Percentiles rank a stretch among this genome's conserved stretches.
These are phyloP conservation scores for Hirundo rustica DNA, from an alignment of 2,797 vertebrate genomes.

Conservation along the genomic window DNA sequence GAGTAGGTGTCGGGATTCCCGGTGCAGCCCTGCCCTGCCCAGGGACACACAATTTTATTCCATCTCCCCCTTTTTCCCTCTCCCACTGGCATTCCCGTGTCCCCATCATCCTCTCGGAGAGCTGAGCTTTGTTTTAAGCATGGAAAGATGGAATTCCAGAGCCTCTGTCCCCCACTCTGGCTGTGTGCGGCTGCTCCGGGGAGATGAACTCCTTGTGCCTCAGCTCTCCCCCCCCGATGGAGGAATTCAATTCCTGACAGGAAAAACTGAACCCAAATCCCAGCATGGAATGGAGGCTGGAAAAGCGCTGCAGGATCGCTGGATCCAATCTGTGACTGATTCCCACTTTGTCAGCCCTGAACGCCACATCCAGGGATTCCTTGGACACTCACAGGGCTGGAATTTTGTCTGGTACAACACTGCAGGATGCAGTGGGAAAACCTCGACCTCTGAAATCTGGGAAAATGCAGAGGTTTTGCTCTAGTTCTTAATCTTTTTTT, in stretches of 20 bases:
- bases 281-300: not conserved
- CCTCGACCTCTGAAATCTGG: not conserved
- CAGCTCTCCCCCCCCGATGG: fast-evolving
- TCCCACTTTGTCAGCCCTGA: not conserved
- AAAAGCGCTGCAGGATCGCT: fast-evolving
- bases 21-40: not conserved
- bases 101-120: fast-evolving
- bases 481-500: fast-evolving
- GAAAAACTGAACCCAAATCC: not conserved
- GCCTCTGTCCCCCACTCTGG: too few relatives aligned
- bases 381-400: too few relatives aligned
- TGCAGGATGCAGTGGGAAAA: not conserved
- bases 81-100: fast-evolving
- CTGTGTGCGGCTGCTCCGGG: fast-evolving
- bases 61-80: not conserved
- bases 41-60: fast-evolving
- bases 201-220: not conserved
- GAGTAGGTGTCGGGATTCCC: fast-evolving
- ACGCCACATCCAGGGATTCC: not conserved
- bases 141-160: not conserved
- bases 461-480: not conserved
- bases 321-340: not conserved
- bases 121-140: fast-evolving
- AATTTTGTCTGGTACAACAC: not conserved
- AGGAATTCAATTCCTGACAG: not conserved